Base-by-base conservation (phyloP, 2,888 invertebrate genomes). In the Andrena bucephala region DNA sequence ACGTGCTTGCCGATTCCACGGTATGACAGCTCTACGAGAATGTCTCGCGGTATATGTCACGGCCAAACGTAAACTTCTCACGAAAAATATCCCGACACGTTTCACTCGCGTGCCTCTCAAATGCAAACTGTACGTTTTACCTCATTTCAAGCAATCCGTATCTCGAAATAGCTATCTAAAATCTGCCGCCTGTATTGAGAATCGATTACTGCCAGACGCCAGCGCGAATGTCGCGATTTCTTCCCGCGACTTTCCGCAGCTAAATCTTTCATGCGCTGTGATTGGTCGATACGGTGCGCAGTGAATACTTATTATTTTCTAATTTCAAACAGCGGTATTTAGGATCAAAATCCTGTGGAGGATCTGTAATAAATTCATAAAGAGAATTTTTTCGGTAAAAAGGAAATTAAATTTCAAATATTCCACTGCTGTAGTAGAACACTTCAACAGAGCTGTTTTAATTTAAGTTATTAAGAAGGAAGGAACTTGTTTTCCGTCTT, bases 91-190 rank as follows among this genome's bases (percentile, higher is more conserved):
- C 16, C 16, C 50, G 4, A 20, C 24, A 36, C 3, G 24, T 10
- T 27, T 74, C 24, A 48, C 8, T 27, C 10, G 10, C 20, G 8
- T 4, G 16, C 16, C n/a, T 48, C 16, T 24, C 27, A n/a, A 8
- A 59, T 16, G 24, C 24, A 31, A 31, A 67, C 5, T 24, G 42
- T 0, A 42, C 54, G 7, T 16, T 68, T 60, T 8, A n/a, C 24
- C 27, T 60, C 4, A 3, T 24, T 59, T 27, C 31, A 8, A n/a
- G n/a, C 16, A 69, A 24, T 7, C 0, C 42, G 20, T 59, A 13
- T 52, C n/a, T 2, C 52, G 63, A 52, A 69, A 27, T 1, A 10
- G 63, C 52, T 13, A 48, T 33, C n/a, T 27, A 7, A 63, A 74
- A 24, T n/a, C 6, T 8, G 29, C 13, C n/a, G n/a, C 20, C 54